Percentiles rank a stretch among this genome's conserved stretches.
phyloP scores from a whole-genome alignment of 2,113 vertebrate genomes.

The Varanus komodoensis region DNA sequence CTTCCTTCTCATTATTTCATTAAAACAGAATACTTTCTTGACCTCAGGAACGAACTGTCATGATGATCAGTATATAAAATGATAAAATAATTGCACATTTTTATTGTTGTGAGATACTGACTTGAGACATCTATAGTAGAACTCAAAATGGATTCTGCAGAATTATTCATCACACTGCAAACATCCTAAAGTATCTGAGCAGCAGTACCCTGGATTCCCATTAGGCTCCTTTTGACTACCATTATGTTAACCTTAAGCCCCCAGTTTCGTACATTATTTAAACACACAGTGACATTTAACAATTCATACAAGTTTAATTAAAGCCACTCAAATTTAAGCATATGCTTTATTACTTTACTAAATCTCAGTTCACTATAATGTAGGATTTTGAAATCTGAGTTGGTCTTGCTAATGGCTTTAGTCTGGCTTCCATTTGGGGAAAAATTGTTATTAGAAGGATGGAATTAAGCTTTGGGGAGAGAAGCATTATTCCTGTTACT shows the following conservation, averaged over 20 bases:
- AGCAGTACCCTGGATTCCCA: not conserved
- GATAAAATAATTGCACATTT: not conserved
- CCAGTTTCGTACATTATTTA: conserved; percentile 12
- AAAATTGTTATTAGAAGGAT: not conserved
- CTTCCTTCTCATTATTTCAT: not conserved
- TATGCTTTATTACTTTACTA: conserved; percentile 14
- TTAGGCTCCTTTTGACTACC: not conserved
- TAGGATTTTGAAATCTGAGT: conserved; percentile 3
- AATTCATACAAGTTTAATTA: conserved; percentile 10
- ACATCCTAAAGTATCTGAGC: not conserved
- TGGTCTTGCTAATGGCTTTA: conserved; percentile 21
- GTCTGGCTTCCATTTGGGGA: not conserved
- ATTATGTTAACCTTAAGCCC: not conserved
- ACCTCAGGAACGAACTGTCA: not conserved
- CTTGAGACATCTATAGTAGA: not conserved
- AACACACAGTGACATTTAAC: conserved; percentile 8
- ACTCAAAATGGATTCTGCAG: not conserved
- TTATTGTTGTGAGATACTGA: not conserved
- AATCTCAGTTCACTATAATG: not conserved
- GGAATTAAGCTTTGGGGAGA: not conserved
- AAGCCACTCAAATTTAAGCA: conserved; percentile 2
- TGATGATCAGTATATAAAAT: not conserved
- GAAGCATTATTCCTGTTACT: not conserved
- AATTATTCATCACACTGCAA: not conserved
- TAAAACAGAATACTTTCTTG: not conserved